Evolutionary conservation across 1,140 invertebrate species (phyloP).

Genomic region (Heliconius melpomene): DNA sequence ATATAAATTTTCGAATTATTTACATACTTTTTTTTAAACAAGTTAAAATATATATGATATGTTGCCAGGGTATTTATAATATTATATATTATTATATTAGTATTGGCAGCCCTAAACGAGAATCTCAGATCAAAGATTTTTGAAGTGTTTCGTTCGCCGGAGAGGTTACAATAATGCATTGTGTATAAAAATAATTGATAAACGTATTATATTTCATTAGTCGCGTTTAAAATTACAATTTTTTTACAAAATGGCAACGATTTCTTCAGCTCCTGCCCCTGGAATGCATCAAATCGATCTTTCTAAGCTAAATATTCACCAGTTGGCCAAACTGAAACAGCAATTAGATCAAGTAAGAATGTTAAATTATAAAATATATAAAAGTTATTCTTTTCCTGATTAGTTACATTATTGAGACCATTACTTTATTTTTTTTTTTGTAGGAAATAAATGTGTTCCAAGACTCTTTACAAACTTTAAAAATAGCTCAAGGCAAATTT

Average conservation of each 20-base stretch:
- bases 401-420: slow-evolving; percentile 27
- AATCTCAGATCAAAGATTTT: neutral
- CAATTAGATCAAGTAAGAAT: slow-evolving; percentile 90
- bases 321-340: slow-evolving; percentile 90
- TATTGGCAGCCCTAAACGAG: neutral
- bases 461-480: slow-evolving; percentile 93
- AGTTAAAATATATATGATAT: neutral
- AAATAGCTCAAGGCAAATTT: slow-evolving; percentile 95
- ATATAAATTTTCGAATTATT: too few relatives aligned
- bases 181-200: slow-evolving; percentile 32
- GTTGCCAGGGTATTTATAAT: neutral
- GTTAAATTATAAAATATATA: slow-evolving; percentile 3
- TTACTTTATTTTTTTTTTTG: slow-evolving; percentile 47
- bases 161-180: slow-evolving; percentile 26
- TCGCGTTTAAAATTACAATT: slow-evolving; percentile 13
- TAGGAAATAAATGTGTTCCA: slow-evolving; percentile 93
- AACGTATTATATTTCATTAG: slow-evolving; percentile 16
- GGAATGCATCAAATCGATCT: slow-evolving; percentile 89
- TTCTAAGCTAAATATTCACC: slow-evolving; percentile 88
- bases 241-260: slow-evolving; percentile 81
- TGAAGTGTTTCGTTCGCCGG: slow-evolving; percentile 10
- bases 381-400: neutral
- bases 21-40: neutral
- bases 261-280: slow-evolving; percentile 82
- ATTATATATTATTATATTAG: neutral